These are phyloP conservation scores for Mohoua ochrocephala DNA, from an alignment of 2,113 vertebrate genomes.

Conservation along the genomic window DNA sequence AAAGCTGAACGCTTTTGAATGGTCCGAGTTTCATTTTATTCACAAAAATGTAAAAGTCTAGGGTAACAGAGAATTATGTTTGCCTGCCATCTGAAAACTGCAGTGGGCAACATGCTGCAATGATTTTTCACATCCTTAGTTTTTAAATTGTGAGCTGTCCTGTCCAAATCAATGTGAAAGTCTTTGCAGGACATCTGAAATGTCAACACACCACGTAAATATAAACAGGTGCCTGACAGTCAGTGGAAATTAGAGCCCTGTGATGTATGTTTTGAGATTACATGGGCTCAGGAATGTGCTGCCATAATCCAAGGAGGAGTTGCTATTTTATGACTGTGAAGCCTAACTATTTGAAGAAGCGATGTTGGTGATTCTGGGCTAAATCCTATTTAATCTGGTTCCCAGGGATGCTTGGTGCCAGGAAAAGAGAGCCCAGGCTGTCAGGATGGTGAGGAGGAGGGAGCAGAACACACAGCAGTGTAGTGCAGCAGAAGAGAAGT, in stretches of 20 bases:
- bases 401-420: not conserved
- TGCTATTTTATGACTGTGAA: constrained; percentile 28
- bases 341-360: constrained; percentile 30
- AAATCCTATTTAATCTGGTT: constrained; percentile 4
- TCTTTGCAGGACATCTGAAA: constrained; percentile 2
- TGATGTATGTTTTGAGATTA: constrained; percentile 27
- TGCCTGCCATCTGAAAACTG: not conserved
- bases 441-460: not conserved
- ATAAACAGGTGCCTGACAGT: not conserved
- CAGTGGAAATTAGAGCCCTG: not conserved
- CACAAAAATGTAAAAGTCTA: not conserved
- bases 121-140: not conserved
- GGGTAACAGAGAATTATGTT: not conserved
- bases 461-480: not conserved
- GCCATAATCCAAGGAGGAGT: not conserved
- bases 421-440: not conserved
- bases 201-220: not conserved
- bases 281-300: not conserved
- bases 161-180: not conserved
- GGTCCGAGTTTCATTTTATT: not conserved
- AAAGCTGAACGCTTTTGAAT: not conserved
- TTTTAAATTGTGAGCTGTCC: not conserved
- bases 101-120: not conserved
- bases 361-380: not conserved
- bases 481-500: not conserved